Evolutionary conservation across 2,888 invertebrate genomes (phyloP).

Genomic region (Oegoconia quadripuncta): DNA sequence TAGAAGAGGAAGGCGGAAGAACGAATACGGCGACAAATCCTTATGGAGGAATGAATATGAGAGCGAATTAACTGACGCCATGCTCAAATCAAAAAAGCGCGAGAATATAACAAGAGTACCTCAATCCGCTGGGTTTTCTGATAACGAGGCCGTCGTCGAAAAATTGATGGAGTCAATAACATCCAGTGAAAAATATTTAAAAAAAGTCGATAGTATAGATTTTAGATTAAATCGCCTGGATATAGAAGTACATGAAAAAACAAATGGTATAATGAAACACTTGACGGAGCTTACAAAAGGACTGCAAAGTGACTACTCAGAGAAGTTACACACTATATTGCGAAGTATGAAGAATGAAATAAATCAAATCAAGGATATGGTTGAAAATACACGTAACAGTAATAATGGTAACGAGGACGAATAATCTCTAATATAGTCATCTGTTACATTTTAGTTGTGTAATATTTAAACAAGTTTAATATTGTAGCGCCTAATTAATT

Average conservation of each 20-base stretch:
- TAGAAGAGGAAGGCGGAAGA: constrained; percentile 38
- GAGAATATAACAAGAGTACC: constrained; percentile 47
- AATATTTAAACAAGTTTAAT: too few relatives aligned
- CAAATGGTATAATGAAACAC: constrained; percentile 55
- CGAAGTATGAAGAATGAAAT: constrained; percentile 44
- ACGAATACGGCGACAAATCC: constrained; percentile 42
- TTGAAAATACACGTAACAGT: constrained; percentile 33
- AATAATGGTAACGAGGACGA: constrained; percentile 18
- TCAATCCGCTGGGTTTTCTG: constrained; percentile 33
- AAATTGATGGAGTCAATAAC: constrained; percentile 63
- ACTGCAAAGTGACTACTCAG: background rate
- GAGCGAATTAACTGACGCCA: constrained; percentile 58
- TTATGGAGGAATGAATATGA: constrained; percentile 71
- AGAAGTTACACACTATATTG: constrained; percentile 38
- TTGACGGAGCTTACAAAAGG: constrained; percentile 22
- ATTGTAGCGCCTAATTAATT: too few relatives aligned
- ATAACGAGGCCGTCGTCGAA: constrained; percentile 61
- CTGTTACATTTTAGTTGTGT: background rate
- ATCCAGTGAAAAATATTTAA: constrained; percentile 65
- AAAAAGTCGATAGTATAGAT: constrained; percentile 68
- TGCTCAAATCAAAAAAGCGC: constrained; percentile 40
- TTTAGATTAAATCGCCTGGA: constrained; percentile 63
- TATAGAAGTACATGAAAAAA: constrained; percentile 68
- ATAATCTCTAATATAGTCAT: constrained; percentile 7
- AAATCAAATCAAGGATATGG: constrained; percentile 39